phyloP scores from a whole-genome alignment of 1,140 invertebrate species.

The Mya arenaria region DNA sequence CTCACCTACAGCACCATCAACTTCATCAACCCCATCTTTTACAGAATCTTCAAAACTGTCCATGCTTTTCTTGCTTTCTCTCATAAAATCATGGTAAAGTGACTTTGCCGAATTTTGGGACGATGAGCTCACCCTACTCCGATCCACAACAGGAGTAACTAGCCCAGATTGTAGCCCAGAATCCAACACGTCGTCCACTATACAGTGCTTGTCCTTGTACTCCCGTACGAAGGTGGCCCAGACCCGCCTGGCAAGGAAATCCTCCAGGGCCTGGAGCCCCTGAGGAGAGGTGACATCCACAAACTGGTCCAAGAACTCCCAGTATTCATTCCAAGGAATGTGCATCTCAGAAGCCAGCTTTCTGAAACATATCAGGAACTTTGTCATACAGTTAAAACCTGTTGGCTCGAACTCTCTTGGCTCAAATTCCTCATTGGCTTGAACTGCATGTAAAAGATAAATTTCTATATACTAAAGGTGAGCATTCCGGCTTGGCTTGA shows the following conservation, averaged over 20 bases:
- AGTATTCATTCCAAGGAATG: conserved; percentile 93
- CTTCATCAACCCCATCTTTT: too few species aligned
- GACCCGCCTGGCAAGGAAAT: conserved; percentile 85
- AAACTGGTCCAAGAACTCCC: conserved; percentile 92
- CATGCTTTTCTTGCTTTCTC: background rate
- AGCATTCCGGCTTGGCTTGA: background rate
- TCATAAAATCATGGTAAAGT: background rate
- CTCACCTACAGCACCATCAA: too few species aligned
- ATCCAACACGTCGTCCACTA: background rate
- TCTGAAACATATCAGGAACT: conserved; percentile 82
- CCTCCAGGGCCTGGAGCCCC: conserved; percentile 88
- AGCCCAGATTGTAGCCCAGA: background rate
- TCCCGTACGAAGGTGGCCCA: conserved; percentile 19
- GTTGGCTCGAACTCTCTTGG: background rate
- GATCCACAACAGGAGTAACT: conserved; percentile 6
- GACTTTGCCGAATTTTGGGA: background rate
- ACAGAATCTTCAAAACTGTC: background rate
- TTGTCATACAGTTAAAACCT: too few species aligned
- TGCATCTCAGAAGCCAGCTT: conserved; percentile 88
- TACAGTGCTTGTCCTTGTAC: conserved; percentile 30
- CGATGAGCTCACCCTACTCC: background rate
- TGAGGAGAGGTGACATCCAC: conserved; percentile 87
- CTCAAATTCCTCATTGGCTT: background rate
- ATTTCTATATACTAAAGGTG: too few species aligned
- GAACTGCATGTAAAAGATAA: too few species aligned